Evolutionary conservation across 1,140 invertebrate species (phyloP), one percentile per base, ranked within the genome.

Genomic region (Diorhabda sublineata): DNA sequence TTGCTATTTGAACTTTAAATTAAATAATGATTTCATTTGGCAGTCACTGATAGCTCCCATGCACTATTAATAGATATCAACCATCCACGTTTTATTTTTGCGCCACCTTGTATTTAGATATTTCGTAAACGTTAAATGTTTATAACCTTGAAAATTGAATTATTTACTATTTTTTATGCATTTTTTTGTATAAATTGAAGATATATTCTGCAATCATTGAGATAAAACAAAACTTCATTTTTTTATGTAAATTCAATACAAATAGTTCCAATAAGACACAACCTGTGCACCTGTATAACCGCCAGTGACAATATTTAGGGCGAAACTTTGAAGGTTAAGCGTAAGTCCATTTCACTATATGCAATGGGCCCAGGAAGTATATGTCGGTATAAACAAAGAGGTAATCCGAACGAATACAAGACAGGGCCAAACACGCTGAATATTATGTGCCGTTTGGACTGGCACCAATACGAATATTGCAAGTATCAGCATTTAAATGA

Each of bases 401-500:
- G 73, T 73, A 73, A 72, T 71, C 71, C 74, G 73, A 75, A 73
- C 73, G 68, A 75, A 74, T 73, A 73, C 69, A 69, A 68, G 66
- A 68, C 61, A 61, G 64, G 58, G 62, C 67, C 67, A 58, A 47
- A 61, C 61, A 58, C 59, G 67, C 64, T 58, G 62, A 58, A 64
- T 60, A 68, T 64, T 68, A 62, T 65, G 67, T 67, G 68, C 72
- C 70, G 70, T 72, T 74, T 72, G 72, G 74, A 64, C 70, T 63
- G 59, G 67, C 73, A 74, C 70, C 73, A 73, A 75, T 76, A 75
- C 73, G 71, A 75, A 71, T 76, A 76, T 73, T 75, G 73, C 66
- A 58, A 68, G 61, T 71, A 74, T 72, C 68, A 73, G 75, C 75
- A 76, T 75, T 74, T 73, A 76, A 76, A 76, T 76, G 75, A 76